Percentiles rank a stretch among this genome's conserved stretches.
phyloP scores from a whole-genome alignment of 2,888 invertebrate genomes.

The Shargacucullia verbasci region DNA sequence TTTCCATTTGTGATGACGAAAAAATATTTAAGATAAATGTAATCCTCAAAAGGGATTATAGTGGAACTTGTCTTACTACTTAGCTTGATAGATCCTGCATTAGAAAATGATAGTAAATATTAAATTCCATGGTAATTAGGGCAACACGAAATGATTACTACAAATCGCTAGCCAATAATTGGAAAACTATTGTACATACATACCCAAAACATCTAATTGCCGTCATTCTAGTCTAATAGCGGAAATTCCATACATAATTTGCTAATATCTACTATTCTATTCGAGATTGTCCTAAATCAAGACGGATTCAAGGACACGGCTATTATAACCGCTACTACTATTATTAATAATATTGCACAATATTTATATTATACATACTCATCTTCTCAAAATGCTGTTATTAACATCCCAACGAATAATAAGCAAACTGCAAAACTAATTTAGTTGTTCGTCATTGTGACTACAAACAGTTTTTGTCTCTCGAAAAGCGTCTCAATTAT shows the following conservation, averaged over 20 bases:
- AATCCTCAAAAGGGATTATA: slow-evolving; percentile 16
- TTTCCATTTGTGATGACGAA: slow-evolving; percentile 1
- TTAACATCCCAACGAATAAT: slow-evolving; percentile 4
- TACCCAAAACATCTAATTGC: too few species aligned
- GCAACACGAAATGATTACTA: too few species aligned
- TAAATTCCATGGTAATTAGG: too few species aligned
- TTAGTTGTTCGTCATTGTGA: slow-evolving; percentile 6
- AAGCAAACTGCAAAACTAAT: slow-evolving; percentile 1
- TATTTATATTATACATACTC: not conserved
- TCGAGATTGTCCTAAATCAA: not conserved
- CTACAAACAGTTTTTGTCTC: slow-evolving; percentile 30
- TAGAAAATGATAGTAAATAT: too few species aligned
- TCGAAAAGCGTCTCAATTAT: slow-evolving; percentile 28
- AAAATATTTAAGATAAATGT: slow-evolving; percentile 17
- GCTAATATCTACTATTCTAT: not conserved
- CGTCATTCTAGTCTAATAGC: slow-evolving; percentile 2
- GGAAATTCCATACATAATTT: slow-evolving; percentile 28
- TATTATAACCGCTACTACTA: not conserved
- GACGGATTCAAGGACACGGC: not conserved
- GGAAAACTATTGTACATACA: too few species aligned
- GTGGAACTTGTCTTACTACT: slow-evolving; percentile 4
- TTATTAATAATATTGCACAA: not conserved
- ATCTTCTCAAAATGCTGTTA: not conserved
- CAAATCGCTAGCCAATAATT: too few species aligned
- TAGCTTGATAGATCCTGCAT: not conserved